Evolutionary conservation across 2,113 vertebrate genomes (phyloP), one percentile per base, ranked within the genome.

Genomic region (Gobius niger): DNA sequence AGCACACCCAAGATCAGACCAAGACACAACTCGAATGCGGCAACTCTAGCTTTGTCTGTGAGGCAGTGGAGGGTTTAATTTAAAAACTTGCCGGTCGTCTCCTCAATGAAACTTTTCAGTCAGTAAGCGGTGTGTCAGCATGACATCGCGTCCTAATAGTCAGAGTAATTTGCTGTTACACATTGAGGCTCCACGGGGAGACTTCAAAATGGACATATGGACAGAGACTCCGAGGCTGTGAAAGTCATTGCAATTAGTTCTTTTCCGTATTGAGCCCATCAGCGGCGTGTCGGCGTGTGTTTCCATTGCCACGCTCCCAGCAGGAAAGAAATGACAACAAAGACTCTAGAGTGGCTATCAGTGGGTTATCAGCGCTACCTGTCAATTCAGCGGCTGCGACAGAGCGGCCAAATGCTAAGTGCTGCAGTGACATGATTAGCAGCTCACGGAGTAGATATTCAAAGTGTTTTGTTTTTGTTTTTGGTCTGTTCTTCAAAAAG

Each of bases 171-270:
- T 75, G 67, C 81, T 65, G 57, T 78, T 70, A 52, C 77, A 82
- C 81, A 67, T 86, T 86, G 84, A 46, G 68, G 70, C 78, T 81
- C 85, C 65, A 68, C 80, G 6, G 77, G 77, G 73, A 76, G 34
- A 73, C 42, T 63, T 75, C 46, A 67, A 65, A 82, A 73, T 78
- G 85, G 85, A 89, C 85, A 82, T 80, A 82, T 82, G 85, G 85
- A 86, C 81, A 72, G 73, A 71, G 71, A 78, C 74, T 69, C 67
- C 14, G 69, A 72, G 49, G 68, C 64, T 72, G 49, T 50, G 66
- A 78, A 70, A 79, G 78, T 76, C 73, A 59, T 49, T 49, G 65
- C 63, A 86, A 81, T 86, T 75, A 82, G 72, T 70, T 72, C 0
- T 65, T 78, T 85, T 77, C 59, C 73, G 83, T 44, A 77, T 57